Evolutionary conservation across 2,797 vertebrate species (phyloP).

Genomic region (Sebastes variabilis): DNA sequence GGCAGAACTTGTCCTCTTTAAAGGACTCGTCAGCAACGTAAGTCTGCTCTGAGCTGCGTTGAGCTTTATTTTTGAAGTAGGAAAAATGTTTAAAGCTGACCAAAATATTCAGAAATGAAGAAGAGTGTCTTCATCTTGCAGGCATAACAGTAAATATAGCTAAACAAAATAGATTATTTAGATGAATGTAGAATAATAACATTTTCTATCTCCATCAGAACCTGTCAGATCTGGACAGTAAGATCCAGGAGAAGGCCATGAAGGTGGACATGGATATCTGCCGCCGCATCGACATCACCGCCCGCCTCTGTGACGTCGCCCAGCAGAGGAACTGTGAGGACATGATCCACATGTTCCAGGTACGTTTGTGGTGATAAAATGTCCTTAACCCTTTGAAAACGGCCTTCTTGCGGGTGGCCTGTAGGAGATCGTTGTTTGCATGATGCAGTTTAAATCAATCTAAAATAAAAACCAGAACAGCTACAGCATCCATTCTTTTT

Average conservation of each 20-base stretch:
- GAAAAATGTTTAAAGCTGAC: not conserved
- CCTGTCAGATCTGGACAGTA: conserved; percentile 92
- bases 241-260: conserved; percentile 99
- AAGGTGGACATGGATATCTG: conserved; percentile 99
- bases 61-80: not conserved
- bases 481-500: too few species aligned
- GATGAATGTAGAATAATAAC: not conserved
- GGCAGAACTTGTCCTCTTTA: conserved; percentile 90
- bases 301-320: conserved; percentile 92
- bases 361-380: conserved; percentile 16
- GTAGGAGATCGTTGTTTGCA: too few species aligned
- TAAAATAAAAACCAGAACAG: too few species aligned
- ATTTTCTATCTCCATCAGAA: conserved; percentile 77
- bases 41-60: conserved; percentile 42
- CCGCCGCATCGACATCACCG: conserved; percentile 95
- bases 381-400: not conserved
- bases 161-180: not conserved
- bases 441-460: too few species aligned
- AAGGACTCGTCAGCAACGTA: conserved; percentile 90
- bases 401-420: too few species aligned
- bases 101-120: not conserved
- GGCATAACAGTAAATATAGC: too few species aligned
- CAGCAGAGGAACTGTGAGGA: conserved; percentile 97
- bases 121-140: not conserved
- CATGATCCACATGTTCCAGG: conserved; percentile 95